Evolutionary conservation across 2,797 vertebrate genomes (phyloP).

Genomic region (Enteromius afrohamiltoni): DNA sequence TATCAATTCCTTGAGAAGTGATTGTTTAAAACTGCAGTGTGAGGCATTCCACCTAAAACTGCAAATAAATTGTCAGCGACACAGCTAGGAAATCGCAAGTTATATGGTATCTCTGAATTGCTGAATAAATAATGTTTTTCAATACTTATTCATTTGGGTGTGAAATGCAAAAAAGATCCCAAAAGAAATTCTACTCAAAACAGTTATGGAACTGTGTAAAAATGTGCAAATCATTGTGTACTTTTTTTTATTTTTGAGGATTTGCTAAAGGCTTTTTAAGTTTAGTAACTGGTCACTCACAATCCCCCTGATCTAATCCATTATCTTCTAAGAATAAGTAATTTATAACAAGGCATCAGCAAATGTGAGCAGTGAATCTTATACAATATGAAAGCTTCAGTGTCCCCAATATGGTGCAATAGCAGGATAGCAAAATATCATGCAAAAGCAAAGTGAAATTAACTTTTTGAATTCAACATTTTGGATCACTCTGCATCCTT

Average conservation of each 20-base stretch:
- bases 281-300: slow-evolving; percentile 55
- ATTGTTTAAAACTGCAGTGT: slow-evolving; percentile 19
- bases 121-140: slow-evolving; percentile 1
- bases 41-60: slow-evolving; percentile 19
- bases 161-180: not conserved
- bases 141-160: not conserved
- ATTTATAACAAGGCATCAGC: slow-evolving; percentile 43
- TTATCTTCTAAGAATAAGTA: slow-evolving; percentile 56
- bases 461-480: slow-evolving; percentile 8
- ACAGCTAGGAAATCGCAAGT: not conserved
- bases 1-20: slow-evolving; percentile 12
- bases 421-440: slow-evolving; percentile 5
- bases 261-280: slow-evolving; percentile 50
- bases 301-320: slow-evolving; percentile 46
- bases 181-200: not conserved
- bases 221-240: not conserved
- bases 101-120: not conserved
- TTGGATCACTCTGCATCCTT: not conserved
- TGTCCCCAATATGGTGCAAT: slow-evolving; percentile 26
- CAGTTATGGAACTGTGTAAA: not conserved
- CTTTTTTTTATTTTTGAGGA: slow-evolving; percentile 37
- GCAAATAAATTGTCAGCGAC: not conserved
- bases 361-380: slow-evolving; percentile 28
- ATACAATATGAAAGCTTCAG: slow-evolving; percentile 5
- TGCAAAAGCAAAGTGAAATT: slow-evolving; percentile 61